Evolutionary conservation across 2,888 invertebrate species (phyloP), one percentile per base, ranked within the genome.

Genomic region (Furcula furcula): DNA sequence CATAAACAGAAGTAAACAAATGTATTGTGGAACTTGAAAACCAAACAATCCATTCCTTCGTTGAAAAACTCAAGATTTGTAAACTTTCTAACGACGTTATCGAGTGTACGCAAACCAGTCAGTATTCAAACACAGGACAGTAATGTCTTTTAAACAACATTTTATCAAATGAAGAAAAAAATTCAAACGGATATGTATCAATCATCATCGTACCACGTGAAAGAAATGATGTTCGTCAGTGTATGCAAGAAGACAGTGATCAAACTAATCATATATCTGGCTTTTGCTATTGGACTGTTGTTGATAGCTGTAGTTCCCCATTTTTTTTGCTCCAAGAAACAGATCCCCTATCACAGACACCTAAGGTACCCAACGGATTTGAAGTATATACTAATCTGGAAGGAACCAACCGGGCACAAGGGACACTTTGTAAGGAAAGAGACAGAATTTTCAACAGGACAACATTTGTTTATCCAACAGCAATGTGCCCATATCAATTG

Each of bases 321-420:
- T 21, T 40, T 67, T 0, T 7, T 75, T 1, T 38, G 57, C 0
- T 40, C 40, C 5, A 44, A 46, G 1, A 48, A 34, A 9, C 14
- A 40, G 1, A 26, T 29, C 0, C 15, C 26, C n/a, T 29, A 36
- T 4, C 36, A 40, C 1, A 49, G 40, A 1, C 51, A 46, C 3
- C 2, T 31, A 1, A 71, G 73, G 45, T 77, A 62, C 27, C 40
- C 61, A 6, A 72, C 76, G n/a, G 85, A 85, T 44, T 43, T 87
- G 16, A 87, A 83, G 38, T 80, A 87, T 30, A 74, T 89, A 20
- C 49, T 86, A 0, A 70, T 86, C 36, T 88, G 84, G 82, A 76
- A 62, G 0, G 55, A 58, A 7, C 36, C 40, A 0, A 58, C 44
- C 12, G 42, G 31, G 4, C 32, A 57, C 33, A 28, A 46, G 47